A percentile compares a stretch with the other conserved stretches of the same genome.
phyloP scores from a whole-genome alignment of 37 sponge, comb jelly and placozoan species.

The Chondrilla cf. caribensis region DNA sequence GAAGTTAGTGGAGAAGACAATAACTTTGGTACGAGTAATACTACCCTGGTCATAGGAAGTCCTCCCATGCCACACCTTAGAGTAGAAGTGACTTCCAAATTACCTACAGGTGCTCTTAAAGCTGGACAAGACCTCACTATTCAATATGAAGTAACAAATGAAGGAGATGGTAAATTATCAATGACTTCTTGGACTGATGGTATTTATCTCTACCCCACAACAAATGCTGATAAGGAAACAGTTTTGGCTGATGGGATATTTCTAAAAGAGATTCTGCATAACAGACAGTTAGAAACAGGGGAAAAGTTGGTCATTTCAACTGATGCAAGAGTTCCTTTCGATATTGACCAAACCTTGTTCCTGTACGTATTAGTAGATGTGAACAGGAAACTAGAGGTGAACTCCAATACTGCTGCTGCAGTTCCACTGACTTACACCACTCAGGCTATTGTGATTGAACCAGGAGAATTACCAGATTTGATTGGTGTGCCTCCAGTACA shows the following conservation, averaged over 20 bases:
- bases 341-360: constrained; percentile 2
- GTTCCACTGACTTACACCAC: neutral
- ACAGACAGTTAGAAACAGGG: neutral
- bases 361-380: constrained; percentile 17
- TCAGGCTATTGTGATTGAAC: neutral
- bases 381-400: neutral
- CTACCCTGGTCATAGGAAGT: neutral
- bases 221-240: neutral
- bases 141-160: constrained; percentile 6
- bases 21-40: constrained; percentile 5
- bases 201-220: neutral
- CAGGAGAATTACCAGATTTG: constrained; percentile 31
- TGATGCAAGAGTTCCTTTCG: constrained; percentile 2
- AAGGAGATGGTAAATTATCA: constrained; percentile 1
- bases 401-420: neutral
- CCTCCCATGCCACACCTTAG: neutral
- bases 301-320: neutral
- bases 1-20: constrained; percentile 35
- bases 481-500: neutral
- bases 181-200: constrained; percentile 17
- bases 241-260: neutral
- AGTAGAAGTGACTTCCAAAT: neutral
- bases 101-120: neutral
- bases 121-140: constrained; percentile 7
- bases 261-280: constrained; percentile 10